These are phyloP conservation scores for Monochamus saltuarius DNA, from an alignment of 1,140 invertebrate species.

Conservation along the genomic window DNA sequence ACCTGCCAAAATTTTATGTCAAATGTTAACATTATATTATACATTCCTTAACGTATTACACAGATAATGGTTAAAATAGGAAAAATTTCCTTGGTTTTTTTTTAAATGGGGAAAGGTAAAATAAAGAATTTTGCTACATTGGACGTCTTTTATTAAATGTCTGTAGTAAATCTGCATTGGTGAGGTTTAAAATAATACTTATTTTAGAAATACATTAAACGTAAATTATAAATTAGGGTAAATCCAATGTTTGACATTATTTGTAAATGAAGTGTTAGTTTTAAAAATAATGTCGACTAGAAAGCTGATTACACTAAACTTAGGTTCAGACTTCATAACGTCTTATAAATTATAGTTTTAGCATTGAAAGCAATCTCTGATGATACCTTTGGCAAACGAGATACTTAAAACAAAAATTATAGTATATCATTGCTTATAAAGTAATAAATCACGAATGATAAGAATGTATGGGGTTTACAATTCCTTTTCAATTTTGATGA, in stretches of 20 bases:
- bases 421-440: constrained; percentile 44
- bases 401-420: constrained; percentile 34
- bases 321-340: constrained; percentile 27
- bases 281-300: constrained; percentile 43
- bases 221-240: constrained; percentile 34
- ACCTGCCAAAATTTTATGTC: no score
- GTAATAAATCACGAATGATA: constrained; percentile 37
- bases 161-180: constrained; percentile 42
- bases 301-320: constrained; percentile 44
- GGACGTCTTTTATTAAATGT: constrained; percentile 47
- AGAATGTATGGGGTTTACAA: constrained; percentile 57
- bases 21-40: no score
- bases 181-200: constrained; percentile 42
- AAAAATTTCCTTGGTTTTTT: no score
- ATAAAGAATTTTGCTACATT: constrained; percentile 28
- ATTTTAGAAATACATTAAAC: constrained; percentile 39
- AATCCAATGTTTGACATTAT: constrained; percentile 39
- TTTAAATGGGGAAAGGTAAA: neutral
- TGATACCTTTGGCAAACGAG: constrained; percentile 39
- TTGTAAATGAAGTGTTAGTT: constrained; percentile 32
- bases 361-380: constrained; percentile 37
- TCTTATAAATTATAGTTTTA: constrained; percentile 27
- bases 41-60: no score
- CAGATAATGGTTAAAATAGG: no score
- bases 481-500: constrained; percentile 87